These are phyloP conservation scores for Chelidonichthys spinosus DNA, from an alignment of 2,797 vertebrate genomes.

Conservation along the genomic window DNA sequence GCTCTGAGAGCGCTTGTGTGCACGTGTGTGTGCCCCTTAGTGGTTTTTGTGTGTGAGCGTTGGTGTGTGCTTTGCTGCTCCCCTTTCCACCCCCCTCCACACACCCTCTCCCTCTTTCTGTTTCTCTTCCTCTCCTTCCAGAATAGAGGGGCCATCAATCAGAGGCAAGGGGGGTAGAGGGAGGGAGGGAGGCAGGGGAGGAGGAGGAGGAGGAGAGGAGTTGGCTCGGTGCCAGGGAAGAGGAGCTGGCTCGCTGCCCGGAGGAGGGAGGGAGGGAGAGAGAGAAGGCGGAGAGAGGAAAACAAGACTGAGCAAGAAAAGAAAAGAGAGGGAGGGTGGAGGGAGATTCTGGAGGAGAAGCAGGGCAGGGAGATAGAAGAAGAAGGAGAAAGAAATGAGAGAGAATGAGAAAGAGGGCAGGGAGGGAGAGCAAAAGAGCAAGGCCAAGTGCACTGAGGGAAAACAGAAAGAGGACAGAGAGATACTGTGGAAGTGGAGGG, in stretches of 20 bases:
- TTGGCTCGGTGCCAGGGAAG: conserved; percentile 77
- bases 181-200: conserved; percentile 42
- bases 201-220: conserved; percentile 66
- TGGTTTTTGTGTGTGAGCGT: conserved; percentile 31
- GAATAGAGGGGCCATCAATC: conserved; percentile 86
- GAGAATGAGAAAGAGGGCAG: conserved; percentile 59
- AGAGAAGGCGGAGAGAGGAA: conserved; percentile 25
- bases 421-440: conserved; percentile 60
- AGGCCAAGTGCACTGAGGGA: conserved; percentile 65
- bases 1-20: conserved; percentile 14
- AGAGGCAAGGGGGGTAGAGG: conserved; percentile 75
- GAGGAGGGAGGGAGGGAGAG: conserved; percentile 47
- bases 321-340: conserved; percentile 50
- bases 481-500: conserved; percentile 59
- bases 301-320: conserved; percentile 64
- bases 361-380: conserved; percentile 62
- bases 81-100: conserved; percentile 44
- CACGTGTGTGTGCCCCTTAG: conserved; percentile 12
- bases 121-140: conserved; percentile 79
- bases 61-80: conserved; percentile 62
- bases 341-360: conserved; percentile 62
- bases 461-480: conserved; percentile 45
- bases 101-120: conserved; percentile 69
- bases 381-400: conserved; percentile 59
- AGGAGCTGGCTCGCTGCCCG: conserved; percentile 79